Evolutionary conservation across 2,888 invertebrate species (phyloP).

Genomic region (Drosophila birchii): DNA sequence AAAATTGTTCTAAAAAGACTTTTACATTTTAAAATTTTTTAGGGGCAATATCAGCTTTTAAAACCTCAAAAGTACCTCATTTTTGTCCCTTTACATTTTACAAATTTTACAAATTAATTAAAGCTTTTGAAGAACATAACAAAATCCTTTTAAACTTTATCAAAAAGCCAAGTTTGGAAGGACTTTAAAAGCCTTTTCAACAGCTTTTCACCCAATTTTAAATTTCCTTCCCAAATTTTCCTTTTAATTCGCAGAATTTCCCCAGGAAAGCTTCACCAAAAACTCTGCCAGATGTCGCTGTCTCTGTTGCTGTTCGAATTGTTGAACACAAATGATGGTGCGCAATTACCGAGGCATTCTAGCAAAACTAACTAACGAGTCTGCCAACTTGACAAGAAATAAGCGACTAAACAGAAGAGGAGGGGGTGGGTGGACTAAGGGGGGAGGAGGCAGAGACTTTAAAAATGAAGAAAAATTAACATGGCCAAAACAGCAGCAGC

Average conservation of each 20-base stretch:
- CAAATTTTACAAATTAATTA: neutral
- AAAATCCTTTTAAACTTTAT: neutral
- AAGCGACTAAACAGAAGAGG: conserved; percentile 18
- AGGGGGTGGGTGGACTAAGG: too few relatives aligned
- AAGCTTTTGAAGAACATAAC: neutral
- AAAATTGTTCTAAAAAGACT: neutral
- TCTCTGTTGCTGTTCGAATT: conserved; percentile 4
- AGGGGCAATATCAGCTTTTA: too few relatives aligned
- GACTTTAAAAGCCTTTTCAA: neutral
- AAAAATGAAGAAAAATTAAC: conserved; percentile 65
- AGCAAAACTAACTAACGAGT: conserved; percentile 50
- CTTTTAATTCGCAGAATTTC: neutral
- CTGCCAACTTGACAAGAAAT: conserved; percentile 58
- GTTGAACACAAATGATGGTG: conserved; percentile 40
- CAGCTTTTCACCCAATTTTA: neutral
- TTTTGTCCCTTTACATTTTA: neutral
- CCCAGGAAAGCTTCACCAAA: neutral
- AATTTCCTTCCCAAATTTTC: neutral
- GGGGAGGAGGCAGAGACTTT: conserved; percentile 22
- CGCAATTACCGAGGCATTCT: conserved; percentile 42
- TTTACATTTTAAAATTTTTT: neutral
- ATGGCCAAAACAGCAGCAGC: conserved; percentile 36
- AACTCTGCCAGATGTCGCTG: conserved; percentile 17
- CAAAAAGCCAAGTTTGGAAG: neutral
- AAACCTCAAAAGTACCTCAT: neutral